Evolutionary conservation across 2,797 vertebrate genomes (phyloP), one percentile per base, ranked within the genome.

Genomic region (Graptemys geographica): DNA sequence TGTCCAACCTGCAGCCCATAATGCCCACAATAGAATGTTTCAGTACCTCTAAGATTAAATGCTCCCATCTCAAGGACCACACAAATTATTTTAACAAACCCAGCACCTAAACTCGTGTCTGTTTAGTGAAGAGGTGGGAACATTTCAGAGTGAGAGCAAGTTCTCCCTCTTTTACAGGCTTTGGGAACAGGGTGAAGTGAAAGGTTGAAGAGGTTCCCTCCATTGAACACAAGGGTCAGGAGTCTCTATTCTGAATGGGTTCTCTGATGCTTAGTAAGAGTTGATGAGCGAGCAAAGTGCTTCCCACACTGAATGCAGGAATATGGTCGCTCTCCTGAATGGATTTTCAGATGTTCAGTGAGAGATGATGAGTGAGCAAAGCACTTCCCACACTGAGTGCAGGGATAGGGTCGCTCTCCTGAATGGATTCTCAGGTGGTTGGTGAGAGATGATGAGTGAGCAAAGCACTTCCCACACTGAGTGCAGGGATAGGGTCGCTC

Each of bases 231-330:
- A 96, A 55, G 57, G 27, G 0, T 92, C 94, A 53, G 95, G 96
- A 72, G 44, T 7, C 44, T 47, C 44, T 99, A 86, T 2, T 99
- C 99, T 0, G 99, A 99, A 97, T 99, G 99, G 56, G 99, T 99
- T 89, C 99, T 99, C 97, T 98, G 98, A 3, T 44, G 56, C 4
- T 18, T 6, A 69, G 62, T 69, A n/a, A 69, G 62, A n/a, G 33
- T 9, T 21, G 62, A 69, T 19, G 62, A n/a, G 4, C 33, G 62
- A 37, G 18, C 33, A 69, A 69, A 69, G 62, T 2, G 18, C 33
- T 19, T 37, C 62, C 62, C 62, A n/a, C 33, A 69, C 62, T 21
- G 33, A 69, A 3, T 5, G 18, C 62, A 69, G 33, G 33, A 69
- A n/a, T n/a, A n/a, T 5, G 33, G 62, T 4, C 33, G 33, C 33